Percentiles rank a stretch among this genome's conserved stretches.
These are phyloP conservation scores for Nephrotoma guestfalica DNA, from an alignment of 2,888 invertebrate genomes.

Conservation along the genomic window DNA sequence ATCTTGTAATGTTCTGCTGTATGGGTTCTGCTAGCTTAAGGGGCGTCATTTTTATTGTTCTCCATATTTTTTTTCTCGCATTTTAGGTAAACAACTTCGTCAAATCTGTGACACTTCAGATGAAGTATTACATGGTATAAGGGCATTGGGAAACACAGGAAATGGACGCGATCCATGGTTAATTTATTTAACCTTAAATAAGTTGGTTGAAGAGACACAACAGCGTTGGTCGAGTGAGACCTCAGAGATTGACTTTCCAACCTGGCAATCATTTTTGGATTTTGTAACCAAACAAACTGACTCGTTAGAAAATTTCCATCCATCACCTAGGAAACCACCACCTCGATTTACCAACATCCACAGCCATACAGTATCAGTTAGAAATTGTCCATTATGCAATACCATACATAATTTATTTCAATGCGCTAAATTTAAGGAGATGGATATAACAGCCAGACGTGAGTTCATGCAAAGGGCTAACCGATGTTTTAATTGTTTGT, in stretches of 20 bases:
- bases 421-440: neutral
- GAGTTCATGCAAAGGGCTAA: neutral
- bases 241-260: neutral
- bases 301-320: neutral
- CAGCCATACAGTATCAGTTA: too few relatives aligned
- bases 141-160: neutral
- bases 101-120: neutral
- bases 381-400: neutral
- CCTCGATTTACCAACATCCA: neutral
- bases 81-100: neutral
- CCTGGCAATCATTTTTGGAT: neutral
- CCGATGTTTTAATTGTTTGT: neutral
- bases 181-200: neutral
- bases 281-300: neutral
- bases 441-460: neutral
- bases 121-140: neutral
- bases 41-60: too few relatives aligned
- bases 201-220: neutral
- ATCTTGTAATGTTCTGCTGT: too few relatives aligned
- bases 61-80: too few relatives aligned
- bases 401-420: neutral
- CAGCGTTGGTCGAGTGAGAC: neutral
- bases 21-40: too few relatives aligned
- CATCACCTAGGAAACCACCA: neutral
- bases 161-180: neutral